Base-by-base conservation (phyloP, 2,888 invertebrate genomes). In the Allygus modestus region DNA sequence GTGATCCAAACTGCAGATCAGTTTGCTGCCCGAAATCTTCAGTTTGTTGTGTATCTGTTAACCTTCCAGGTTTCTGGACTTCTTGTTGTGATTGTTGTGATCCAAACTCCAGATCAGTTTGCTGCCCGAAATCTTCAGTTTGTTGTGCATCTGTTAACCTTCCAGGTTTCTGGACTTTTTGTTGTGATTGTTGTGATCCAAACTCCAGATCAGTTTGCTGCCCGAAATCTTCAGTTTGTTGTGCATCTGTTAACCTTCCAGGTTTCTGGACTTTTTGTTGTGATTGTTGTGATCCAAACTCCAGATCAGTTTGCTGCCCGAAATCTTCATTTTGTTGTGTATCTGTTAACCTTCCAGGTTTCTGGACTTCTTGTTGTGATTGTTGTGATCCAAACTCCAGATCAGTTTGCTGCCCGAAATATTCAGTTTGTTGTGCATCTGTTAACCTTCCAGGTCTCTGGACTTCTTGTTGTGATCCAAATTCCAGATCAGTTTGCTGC, bases 391-490 rank as follows among this genome's bases (percentile, higher is more conserved):
- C 86, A 81, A 37, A 65, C 61, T 82, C 75, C n/a, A 82, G n/a
- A 41, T 69, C 26, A 23, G 82, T 65, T 51, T 82, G 71, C 26
- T 82, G 81, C 11, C 65, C 81, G 37, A 83, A 54, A 17, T 83
- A 87, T 73, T 87, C 88, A 83, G 85, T 84, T 79, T 86, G 86
- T 37, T 89, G 88, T 82, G 88, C 88, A 31, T 75, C 43, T 51
- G 17, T 12, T 26, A 37, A 0, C 28, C 28, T 31, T 31, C 2
- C 4, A 15, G 46, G 17, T 7, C 37, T 46, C 17, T 46, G 46
- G 2, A 15, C 46, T 17, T 46, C 15, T 46, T 46, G 46, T 12
- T 46, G 46, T 17, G 12, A 17, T 46, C 37, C 17, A n/a, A 31
- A 33, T 37, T 61, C 28, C 61, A 51, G 5, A 23, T 43, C 73